phyloP scores from a whole-genome alignment of 2,888 invertebrate genomes.

The Tridacna crocea region DNA sequence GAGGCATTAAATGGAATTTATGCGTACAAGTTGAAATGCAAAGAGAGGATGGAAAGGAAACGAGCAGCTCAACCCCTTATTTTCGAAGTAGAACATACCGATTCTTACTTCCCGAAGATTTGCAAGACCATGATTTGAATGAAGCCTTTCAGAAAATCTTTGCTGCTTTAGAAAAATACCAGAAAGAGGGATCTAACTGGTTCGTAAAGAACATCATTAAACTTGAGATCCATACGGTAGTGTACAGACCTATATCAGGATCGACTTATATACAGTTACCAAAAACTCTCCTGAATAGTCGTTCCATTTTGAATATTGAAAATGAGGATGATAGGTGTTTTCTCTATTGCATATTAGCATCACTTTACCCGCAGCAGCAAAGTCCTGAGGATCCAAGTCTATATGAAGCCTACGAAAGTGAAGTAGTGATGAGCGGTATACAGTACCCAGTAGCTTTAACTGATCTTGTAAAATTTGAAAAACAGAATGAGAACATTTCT shows the following conservation, averaged over 20 bases:
- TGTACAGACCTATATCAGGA: conserved; percentile 48
- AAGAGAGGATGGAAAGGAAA: conserved; percentile 41
- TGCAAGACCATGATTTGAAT: conserved; percentile 39
- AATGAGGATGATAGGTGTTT: conserved; percentile 54
- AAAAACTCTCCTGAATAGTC: conserved; percentile 6
- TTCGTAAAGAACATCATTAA: conserved; percentile 41
- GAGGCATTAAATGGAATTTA: conserved; percentile 54
- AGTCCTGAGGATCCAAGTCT: conserved; percentile 22
- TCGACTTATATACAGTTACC: conserved; percentile 49
- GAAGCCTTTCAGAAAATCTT: conserved; percentile 47
- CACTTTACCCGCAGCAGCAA: conserved; percentile 36
- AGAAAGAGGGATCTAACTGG: conserved; percentile 49
- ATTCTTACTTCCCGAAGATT: conserved; percentile 6
- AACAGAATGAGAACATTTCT: conserved; percentile 39
- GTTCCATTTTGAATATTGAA: conserved; percentile 46
- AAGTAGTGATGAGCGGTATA: conserved; percentile 46
- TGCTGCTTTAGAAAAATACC: conserved; percentile 45
- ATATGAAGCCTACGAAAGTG: conserved; percentile 34
- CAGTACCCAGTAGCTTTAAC: conserved; percentile 43
- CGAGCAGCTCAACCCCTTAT: conserved; percentile 19
- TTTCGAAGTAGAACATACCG: conserved; percentile 35
- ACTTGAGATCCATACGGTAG: conserved; percentile 43
- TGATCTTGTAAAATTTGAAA: conserved; percentile 39
- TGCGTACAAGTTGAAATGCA: conserved; percentile 52
- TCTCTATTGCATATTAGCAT: conserved; percentile 47